These are phyloP conservation scores for Ophthalmolycus amberensis DNA, from an alignment of 2,113 vertebrate species.

Conservation along the genomic window DNA sequence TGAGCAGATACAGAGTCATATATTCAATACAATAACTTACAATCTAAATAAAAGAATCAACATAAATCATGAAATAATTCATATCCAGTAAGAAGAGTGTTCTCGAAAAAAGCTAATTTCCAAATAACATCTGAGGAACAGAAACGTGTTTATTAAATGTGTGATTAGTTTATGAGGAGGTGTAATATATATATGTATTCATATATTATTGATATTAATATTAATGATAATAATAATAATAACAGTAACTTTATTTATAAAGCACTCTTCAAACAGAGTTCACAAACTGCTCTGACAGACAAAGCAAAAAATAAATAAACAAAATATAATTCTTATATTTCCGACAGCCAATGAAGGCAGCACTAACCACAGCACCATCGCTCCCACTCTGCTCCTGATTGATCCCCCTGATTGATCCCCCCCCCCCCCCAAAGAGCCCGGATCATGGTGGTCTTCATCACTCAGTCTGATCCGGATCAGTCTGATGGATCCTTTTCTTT, in stretches of 20 bases:
- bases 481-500: too few relatives aligned
- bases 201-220: background rate
- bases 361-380: conserved; percentile 39
- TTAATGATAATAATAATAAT: background rate
- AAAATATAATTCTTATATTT: background rate
- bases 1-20: too few relatives aligned
- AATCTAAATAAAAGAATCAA: too few relatives aligned
- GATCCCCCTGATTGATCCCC: conserved; percentile 23
- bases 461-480: background rate
- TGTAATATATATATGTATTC: too few relatives aligned
- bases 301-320: background rate
- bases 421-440: background rate
- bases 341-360: conserved; percentile 45
- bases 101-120: too few relatives aligned
- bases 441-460: background rate
- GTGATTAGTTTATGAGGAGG: too few relatives aligned
- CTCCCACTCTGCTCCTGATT: conserved; percentile 57
- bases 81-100: too few relatives aligned
- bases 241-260: background rate
- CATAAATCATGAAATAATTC: too few relatives aligned
- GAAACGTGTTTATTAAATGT: too few relatives aligned
- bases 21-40: too few relatives aligned
- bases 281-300: background rate
- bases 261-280: background rate
- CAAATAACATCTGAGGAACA: too few relatives aligned